A percentile compares a stretch with the other conserved stretches of the same genome.
Conservation (phyloP, 2,888 invertebrate species). For the Ectemnius continuus region DNA sequence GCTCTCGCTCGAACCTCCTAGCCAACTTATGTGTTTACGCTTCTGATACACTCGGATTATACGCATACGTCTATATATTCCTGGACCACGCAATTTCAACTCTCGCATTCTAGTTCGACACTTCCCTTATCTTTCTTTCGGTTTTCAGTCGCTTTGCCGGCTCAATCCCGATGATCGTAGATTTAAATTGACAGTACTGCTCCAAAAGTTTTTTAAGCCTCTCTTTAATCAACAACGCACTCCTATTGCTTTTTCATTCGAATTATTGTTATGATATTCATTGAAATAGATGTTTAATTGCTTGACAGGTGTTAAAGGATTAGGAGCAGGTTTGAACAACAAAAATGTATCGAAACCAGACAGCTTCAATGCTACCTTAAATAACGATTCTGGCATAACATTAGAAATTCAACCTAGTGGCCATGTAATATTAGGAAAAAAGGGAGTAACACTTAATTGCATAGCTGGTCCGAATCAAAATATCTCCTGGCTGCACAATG, state of each 20-base stretch:
- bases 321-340: constrained; percentile 64
- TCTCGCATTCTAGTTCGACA: too few species aligned
- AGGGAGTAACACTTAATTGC: constrained; percentile 71
- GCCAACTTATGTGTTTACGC: constrained; percentile 52
- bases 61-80: too few species aligned
- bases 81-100: too few species aligned
- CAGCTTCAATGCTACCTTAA: constrained; percentile 57
- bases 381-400: constrained; percentile 62
- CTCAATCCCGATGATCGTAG: too few species aligned
- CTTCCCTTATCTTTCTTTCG: too few species aligned
- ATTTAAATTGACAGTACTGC: too few species aligned
- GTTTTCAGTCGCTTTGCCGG: too few species aligned
- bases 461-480: constrained; percentile 64
- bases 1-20: constrained; percentile 18
- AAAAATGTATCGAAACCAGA: constrained; percentile 69
- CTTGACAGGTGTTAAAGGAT: constrained; percentile 68
- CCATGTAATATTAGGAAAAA: constrained; percentile 70
- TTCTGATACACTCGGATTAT: constrained; percentile 8
- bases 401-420: constrained; percentile 71
- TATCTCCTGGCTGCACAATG: constrained; percentile 73
- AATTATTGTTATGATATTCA: background rate
- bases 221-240: too few species aligned
- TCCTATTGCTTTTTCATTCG: too few species aligned
- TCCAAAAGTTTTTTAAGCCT: too few species aligned
- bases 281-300: background rate